Percentiles rank a stretch among this genome's conserved stretches.
Conservation (phyloP, 2,797 vertebrate species). For the Tadarida brasiliensis region DNA sequence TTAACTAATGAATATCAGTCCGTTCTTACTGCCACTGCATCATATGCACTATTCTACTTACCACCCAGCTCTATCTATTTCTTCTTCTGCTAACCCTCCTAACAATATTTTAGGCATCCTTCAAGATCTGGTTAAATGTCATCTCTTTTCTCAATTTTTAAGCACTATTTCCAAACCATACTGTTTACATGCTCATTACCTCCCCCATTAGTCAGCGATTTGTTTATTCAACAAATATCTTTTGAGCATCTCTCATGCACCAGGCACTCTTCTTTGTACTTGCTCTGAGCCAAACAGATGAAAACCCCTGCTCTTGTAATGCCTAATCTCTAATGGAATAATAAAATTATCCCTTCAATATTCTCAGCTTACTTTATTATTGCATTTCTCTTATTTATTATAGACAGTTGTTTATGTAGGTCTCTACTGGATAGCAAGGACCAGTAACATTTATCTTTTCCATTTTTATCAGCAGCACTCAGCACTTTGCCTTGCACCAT, state of each 20-base stretch:
- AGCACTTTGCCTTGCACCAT: background rate
- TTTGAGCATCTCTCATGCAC: background rate
- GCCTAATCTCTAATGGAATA: background rate
- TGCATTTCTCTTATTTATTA: background rate
- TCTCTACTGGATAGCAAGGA: background rate
- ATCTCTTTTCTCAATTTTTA: background rate
- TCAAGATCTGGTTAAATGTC: background rate
- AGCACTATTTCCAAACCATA: background rate
- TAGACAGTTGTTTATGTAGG: background rate
- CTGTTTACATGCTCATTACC: background rate
- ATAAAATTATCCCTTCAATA: background rate
- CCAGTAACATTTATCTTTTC: background rate
- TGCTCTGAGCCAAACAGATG: background rate
- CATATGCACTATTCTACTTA: background rate
- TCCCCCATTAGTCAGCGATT: background rate
- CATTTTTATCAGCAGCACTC: constrained; percentile 1
- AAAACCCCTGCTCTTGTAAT: background rate
- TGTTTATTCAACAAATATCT: background rate
- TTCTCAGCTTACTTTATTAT: background rate
- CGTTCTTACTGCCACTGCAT: background rate
- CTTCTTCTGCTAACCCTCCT: background rate
- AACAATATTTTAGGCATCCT: background rate
- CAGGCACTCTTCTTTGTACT: background rate
- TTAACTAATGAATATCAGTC: background rate
- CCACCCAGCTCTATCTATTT: background rate